These are phyloP conservation scores for Anadara kagoshimensis DNA, from an alignment of 1,140 invertebrate species.

Conservation along the genomic window DNA sequence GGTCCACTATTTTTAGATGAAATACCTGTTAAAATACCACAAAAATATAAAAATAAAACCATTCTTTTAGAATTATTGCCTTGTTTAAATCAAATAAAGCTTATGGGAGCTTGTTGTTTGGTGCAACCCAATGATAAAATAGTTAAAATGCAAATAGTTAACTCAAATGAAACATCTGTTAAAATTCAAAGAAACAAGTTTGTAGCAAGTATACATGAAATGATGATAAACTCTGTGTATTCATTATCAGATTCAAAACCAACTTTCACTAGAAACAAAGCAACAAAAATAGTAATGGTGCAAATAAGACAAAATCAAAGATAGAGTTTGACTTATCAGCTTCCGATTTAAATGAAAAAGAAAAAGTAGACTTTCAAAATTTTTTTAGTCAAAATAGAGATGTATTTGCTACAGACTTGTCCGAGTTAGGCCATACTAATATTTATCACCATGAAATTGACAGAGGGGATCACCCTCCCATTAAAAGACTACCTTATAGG, in stretches of 20 bases:
- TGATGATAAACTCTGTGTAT: not conserved
- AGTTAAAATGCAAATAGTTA: not conserved
- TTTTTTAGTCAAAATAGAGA: slow-evolving; percentile 2
- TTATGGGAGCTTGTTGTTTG: slow-evolving; percentile 12
- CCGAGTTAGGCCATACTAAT: slow-evolving; percentile 2
- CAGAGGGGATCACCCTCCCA: not conserved
- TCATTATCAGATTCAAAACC: not conserved
- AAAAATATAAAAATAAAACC: not conserved
- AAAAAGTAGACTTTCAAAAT: not conserved
- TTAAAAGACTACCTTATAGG: not conserved
- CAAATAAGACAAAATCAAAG: not conserved
- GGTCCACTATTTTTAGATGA: not conserved
- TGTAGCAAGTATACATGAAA: not conserved
- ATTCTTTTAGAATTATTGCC: slow-evolving; percentile 1
- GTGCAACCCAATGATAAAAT: slow-evolving; percentile 7
- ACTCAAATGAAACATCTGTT: not conserved
- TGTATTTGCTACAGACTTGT: slow-evolving; percentile 8
- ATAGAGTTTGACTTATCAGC: slow-evolving; percentile 12
- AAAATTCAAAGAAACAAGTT: not conserved
- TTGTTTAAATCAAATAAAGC: not conserved
- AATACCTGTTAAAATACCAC: not conserved
- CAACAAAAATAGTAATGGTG: not conserved
- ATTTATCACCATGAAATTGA: slow-evolving; percentile 12
- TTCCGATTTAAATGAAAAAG: not conserved
- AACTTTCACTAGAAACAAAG: not conserved